Base-by-base conservation (phyloP, 2,113 vertebrate species). In the Rhinoderma darwinii region DNA sequence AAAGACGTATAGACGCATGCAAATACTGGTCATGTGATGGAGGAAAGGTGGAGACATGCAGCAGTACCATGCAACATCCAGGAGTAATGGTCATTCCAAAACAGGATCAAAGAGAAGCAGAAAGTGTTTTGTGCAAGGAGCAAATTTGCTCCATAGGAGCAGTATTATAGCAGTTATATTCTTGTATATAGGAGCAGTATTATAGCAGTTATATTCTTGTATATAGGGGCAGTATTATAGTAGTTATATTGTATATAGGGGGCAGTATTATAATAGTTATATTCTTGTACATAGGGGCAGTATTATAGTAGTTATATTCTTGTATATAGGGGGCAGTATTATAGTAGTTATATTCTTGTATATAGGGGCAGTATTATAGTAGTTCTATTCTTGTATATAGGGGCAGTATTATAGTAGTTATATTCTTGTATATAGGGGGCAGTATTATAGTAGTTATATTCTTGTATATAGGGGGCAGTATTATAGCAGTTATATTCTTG, bases 1-100 rank as follows among this genome's bases (percentile, higher is more conserved):
- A 54, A 15, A 6, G 88, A 63, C 47, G 41, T 80, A 87, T 37
- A 80, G 77, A 87, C 44, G 79, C 68, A 90, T 89, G 88, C 82
- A 77, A 41, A 74, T 86, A 85, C 86, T 84, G 88, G 63, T 54
- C 50, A 61, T 81, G 78, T 61, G 78, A 81, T 63, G 78, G 37
- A 18, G 25, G 14, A 18, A 27, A 5, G 50, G 84, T 83, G 88
- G 83, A 41, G 32, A 78, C 68, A 35, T 18, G 17, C 66, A 72
- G 68, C 10, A 12, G 41, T 3, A 72, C 18, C 68, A 41, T 39
- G 37, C 68, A 41, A 25, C 68, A 70, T 20, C 17, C 30, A 37
- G 59, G 59, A 63, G 27, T n/a, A n/a, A n/a, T n/a, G n/a, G n/a
- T n/a, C n/a, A n/a, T n/a, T n/a, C n/a, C n/a, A n/a, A n/a, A n/a